These are phyloP conservation scores for Sebastes umbrosus DNA, from an alignment of 2,797 vertebrate genomes.

Conservation along the genomic window DNA sequence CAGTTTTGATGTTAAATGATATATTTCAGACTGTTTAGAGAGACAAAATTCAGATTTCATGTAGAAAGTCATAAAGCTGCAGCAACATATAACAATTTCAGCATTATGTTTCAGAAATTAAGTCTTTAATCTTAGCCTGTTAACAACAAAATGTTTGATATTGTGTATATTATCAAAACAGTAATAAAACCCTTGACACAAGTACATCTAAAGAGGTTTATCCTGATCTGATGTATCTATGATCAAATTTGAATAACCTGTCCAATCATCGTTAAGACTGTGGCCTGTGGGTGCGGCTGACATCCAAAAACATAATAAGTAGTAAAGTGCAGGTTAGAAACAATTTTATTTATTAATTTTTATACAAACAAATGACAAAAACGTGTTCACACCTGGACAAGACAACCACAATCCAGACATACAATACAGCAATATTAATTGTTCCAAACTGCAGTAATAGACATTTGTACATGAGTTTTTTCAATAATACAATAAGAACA, in stretches of 20 bases:
- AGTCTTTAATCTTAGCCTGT: not conserved
- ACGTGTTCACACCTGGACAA: not conserved
- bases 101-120: rapidly evolving
- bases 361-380: conserved; percentile 24
- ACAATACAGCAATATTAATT: not conserved
- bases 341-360: conserved; percentile 21
- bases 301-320: conserved; percentile 6
- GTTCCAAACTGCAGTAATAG: not conserved
- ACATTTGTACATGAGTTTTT: not conserved
- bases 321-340: not conserved
- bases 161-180: not conserved
- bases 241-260: too few relatives aligned
- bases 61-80: not conserved
- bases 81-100: not conserved
- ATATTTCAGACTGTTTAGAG: rapidly evolving
- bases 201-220: too few relatives aligned
- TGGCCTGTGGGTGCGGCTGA: rapidly evolving
- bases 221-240: too few relatives aligned
- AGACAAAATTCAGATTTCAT: not conserved
- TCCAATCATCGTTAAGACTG: too few relatives aligned
- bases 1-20: not conserved
- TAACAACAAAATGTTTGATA: not conserved
- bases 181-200: not conserved
- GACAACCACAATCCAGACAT: conserved; percentile 13
- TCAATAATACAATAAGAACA: not conserved